Base-by-base conservation (phyloP, 1,140 invertebrate species). In the Harpegnathos saltator region DNA sequence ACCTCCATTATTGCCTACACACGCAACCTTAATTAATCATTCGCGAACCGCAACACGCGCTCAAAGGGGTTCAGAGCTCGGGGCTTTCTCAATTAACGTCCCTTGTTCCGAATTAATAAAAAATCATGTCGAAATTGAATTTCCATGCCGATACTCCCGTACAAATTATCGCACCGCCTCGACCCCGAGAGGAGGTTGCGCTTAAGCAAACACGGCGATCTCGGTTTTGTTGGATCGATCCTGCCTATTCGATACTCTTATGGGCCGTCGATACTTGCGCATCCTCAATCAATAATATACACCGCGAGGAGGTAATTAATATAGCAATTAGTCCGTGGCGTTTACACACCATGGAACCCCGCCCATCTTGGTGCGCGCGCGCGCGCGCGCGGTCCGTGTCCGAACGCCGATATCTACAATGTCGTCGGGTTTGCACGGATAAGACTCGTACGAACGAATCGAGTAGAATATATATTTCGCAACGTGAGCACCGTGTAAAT, bases 301-400 rank as follows among this genome's bases (percentile, higher is more conserved):
- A 58, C 78, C 69, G 65, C 29, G 72, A 72, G 65, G 87, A 89
- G 88, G 87, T 83, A 92, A 93, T 92, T 92, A 92, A 92, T 92
- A 92, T 86, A 86, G 90, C 89, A 92, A 92, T 92, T 92, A 92
- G 85, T 68, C 62, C 29, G 75, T 83, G 88, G 68, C 84, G 84
- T 82, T 86, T 91, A 91, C 88, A 91, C 71, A 91, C 66, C 63
- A 61, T 26, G 52, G 24, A 44, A 82, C 82, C 74, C 90, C 91
- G 89, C 92, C 91, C 78, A 89, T 84, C 75, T 83, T 74, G 71
- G 84, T 82, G 73, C 58, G 24, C 15, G 14, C n/a, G n/a, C n/a
- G n/a, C n/a, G n/a, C n/a, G n/a, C n/a, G n/a, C n/a, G n/a, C n/a
- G n/a, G n/a, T n/a, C n/a, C n/a, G n/a, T n/a, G n/a, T n/a, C n/a